Conservation (phyloP, 1,140 invertebrate species). For the Marisa cornuarietis region DNA sequence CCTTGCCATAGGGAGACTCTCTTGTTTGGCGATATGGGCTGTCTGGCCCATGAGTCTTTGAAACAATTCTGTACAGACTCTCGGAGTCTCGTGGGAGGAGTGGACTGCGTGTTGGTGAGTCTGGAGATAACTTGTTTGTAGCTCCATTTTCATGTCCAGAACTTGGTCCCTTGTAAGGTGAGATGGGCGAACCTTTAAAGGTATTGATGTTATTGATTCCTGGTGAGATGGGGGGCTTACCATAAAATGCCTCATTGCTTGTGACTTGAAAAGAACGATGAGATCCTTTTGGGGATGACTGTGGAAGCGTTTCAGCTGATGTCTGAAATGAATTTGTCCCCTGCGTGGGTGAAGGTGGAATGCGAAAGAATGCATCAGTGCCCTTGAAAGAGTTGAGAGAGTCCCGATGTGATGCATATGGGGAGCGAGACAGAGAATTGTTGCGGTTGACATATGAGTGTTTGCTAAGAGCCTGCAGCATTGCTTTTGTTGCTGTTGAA, state of each 20-base stretch:
- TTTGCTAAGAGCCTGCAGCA: conserved; percentile 24
- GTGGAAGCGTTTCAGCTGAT: conserved; percentile 34
- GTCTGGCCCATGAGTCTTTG: conserved; percentile 24
- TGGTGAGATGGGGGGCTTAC: conserved; percentile 32
- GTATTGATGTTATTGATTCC: conserved; percentile 30
- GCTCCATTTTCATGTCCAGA: conserved; percentile 18
- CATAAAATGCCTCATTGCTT: conserved; percentile 26
- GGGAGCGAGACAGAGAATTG: conserved; percentile 23
- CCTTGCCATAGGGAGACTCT: conserved; percentile 12
- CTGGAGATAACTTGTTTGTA: conserved; percentile 15
- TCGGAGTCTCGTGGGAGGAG: conserved; percentile 29
- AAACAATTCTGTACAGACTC: conserved; percentile 27
- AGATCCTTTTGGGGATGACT: conserved; percentile 33
- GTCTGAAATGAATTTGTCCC: conserved; percentile 32
- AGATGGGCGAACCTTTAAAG: conserved; percentile 33
- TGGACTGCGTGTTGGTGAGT: conserved; percentile 32
- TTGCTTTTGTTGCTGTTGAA: conserved; percentile 23
- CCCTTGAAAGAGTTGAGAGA: conserved; percentile 38
- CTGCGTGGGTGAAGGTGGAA: conserved; percentile 27
- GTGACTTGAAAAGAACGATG: conserved; percentile 32
- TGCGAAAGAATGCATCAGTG: conserved; percentile 32
- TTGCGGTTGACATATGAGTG: conserved; percentile 16
- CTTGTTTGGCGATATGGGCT: conserved; percentile 26
- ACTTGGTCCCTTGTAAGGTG: conserved; percentile 34
- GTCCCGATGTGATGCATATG: conserved; percentile 25